Conservation (phyloP, 2,113 vertebrate genomes). For the Microcebus tavaratra region DNA sequence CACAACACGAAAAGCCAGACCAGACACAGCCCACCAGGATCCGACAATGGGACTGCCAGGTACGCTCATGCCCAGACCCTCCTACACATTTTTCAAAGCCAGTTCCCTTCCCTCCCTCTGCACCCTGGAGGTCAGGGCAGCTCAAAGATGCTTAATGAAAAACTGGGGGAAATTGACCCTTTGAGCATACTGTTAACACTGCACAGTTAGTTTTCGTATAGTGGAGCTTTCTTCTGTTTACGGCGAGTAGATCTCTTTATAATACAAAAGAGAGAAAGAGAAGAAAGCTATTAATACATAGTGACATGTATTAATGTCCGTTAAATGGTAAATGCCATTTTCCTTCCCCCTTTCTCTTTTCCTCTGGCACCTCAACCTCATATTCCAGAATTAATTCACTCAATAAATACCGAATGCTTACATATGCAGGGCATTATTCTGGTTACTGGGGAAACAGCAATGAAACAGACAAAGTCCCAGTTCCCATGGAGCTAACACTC, state of each 20-base stretch:
- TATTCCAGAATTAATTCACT: conserved; percentile 46
- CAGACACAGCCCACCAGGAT: neutral
- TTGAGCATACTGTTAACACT: neutral
- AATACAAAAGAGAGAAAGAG: neutral
- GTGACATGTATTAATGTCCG: neutral
- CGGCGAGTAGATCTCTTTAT: neutral
- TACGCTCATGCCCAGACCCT: neutral
- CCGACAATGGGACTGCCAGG: neutral
- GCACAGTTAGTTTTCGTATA: neutral
- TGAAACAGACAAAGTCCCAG: neutral
- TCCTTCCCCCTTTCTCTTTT: neutral
- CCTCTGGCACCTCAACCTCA: neutral
- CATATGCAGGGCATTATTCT: neutral
- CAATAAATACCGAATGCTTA: conserved; percentile 12
- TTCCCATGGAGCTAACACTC: neutral
- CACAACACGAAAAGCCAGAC: conserved; percentile 11
- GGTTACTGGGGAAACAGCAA: conserved; percentile 39
- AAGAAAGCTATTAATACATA: neutral
- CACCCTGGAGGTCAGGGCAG: neutral
- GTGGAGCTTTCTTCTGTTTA: conserved; percentile 1
- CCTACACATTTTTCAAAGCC: neutral
- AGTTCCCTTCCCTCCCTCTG: neutral
- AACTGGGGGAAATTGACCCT: neutral
- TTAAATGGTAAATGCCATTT: neutral
- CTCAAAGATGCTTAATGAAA: neutral